Conservation (phyloP, 2,888 invertebrate genomes). For the Dioctria linearis region DNA sequence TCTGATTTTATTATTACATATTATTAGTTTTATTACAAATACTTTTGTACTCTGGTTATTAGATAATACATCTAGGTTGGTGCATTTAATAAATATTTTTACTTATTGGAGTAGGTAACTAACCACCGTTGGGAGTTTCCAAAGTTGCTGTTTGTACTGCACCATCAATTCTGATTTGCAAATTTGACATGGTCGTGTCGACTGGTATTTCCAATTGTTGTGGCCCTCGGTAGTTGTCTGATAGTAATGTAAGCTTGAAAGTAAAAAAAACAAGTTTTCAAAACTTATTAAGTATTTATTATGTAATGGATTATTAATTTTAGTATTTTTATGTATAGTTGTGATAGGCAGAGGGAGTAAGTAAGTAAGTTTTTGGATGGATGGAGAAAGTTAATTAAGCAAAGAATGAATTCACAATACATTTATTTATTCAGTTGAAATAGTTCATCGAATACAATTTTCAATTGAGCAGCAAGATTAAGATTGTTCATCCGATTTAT, state of each 20-base stretch:
- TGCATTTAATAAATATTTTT: constrained; percentile 34
- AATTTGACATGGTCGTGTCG: constrained; percentile 68
- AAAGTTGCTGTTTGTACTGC: constrained; percentile 67
- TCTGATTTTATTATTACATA: neutral
- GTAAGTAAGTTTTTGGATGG: too few relatives aligned
- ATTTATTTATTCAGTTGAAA: neutral
- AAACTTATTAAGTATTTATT: too few relatives aligned
- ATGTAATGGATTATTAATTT: too few relatives aligned
- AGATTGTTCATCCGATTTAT: too few relatives aligned
- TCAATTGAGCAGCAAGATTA: too few relatives aligned
- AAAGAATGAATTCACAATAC: neutral
- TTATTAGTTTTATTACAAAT: constrained; percentile 49
- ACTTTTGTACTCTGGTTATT: constrained; percentile 58
- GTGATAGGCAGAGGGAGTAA: too few relatives aligned
- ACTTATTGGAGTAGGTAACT: constrained; percentile 63
- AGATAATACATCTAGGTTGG: constrained; percentile 34
- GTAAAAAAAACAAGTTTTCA: too few relatives aligned
- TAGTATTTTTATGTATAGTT: too few relatives aligned
- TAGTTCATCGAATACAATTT: neutral
- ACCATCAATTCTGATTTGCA: constrained; percentile 69
- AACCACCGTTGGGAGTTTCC: constrained; percentile 71
- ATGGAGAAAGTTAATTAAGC: constrained; percentile 13
- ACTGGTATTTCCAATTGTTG: constrained; percentile 69
- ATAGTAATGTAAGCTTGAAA: constrained; percentile 65
- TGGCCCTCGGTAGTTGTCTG: constrained; percentile 66